Conservation (phyloP, 2,113 vertebrate genomes). For the Phalacrocorax brasilianus region DNA sequence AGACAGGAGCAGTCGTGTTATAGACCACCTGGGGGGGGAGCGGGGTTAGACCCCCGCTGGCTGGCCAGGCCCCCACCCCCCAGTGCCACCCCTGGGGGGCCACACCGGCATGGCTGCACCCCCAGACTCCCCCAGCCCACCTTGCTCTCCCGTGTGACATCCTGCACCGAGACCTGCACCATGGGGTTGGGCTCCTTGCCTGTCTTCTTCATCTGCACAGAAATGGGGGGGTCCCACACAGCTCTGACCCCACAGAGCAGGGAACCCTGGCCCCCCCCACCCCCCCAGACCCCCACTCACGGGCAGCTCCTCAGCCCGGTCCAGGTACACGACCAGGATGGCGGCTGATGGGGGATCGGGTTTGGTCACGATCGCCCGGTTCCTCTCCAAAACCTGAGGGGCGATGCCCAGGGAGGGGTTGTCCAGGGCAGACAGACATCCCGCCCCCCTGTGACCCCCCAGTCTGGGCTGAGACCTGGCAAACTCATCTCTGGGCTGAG, state of each 20-base stretch:
- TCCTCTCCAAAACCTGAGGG: slow-evolving; percentile 83
- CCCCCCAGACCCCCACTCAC: slow-evolving; percentile 66
- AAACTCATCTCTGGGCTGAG: not conserved
- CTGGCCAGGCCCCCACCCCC: not conserved
- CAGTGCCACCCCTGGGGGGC: too few relatives aligned
- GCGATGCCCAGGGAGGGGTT: too few relatives aligned
- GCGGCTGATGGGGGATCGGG: slow-evolving; percentile 85
- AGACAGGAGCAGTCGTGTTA: slow-evolving; percentile 77
- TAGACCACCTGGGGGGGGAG: slow-evolving; percentile 73
- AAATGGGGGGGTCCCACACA: not conserved
- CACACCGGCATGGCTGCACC: too few relatives aligned
- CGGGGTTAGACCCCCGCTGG: not conserved
- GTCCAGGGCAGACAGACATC: too few relatives aligned
- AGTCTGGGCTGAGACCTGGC: not conserved
- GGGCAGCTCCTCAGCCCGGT: slow-evolving; percentile 85
- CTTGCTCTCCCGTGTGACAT: slow-evolving; percentile 87
- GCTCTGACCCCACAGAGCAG: not conserved
- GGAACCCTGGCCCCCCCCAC: not conserved
- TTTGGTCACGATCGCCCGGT: slow-evolving; percentile 74
- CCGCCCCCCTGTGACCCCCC: not conserved
- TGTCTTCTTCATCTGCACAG: slow-evolving; percentile 84
- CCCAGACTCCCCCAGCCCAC: slow-evolving; percentile 42
- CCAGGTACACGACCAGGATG: slow-evolving; percentile 87
- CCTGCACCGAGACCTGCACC: slow-evolving; percentile 87
- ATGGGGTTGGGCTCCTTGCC: slow-evolving; percentile 88